Base-by-base conservation (phyloP, 2,888 invertebrate species). In the Scaptomyza reducta region DNA sequence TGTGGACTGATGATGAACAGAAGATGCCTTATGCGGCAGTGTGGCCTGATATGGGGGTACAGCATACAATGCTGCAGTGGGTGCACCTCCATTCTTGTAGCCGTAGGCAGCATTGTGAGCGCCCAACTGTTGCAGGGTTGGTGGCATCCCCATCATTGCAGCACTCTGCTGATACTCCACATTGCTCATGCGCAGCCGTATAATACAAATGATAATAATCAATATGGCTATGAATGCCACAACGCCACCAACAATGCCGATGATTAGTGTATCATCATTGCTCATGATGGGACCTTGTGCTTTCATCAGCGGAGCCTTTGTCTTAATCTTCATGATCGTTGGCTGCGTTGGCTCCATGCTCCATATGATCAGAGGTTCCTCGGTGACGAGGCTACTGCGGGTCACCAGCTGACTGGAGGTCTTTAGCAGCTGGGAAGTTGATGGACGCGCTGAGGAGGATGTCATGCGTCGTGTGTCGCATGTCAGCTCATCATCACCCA, bases 211-310 rank as follows among this genome's bases (percentile, higher is more conserved):
- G n/a, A 95, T 95, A 29, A 97, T 95, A 35, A 97, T 96, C 56
- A 97, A 93, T 71, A 97, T 96, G 11, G 96, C 96, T 74, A 98
- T 97, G 89, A 98, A 97, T 1, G 96, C 97, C 0, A 98, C 97
- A 1, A 97, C 97, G 1, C 97, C 97, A 0, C 97, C 97, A 0
- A 97, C 97, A 75, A 98, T 97, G n/a, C 97, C 97, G 65, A 98
- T 97, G 54, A 98, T 97, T n/a, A 98, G 93, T 5, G 97, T 97
- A 80, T 97, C 97, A 83, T 98, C 97, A 84, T 97, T 97, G 58
- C 94, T 95, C 11, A 96, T 93, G 0, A 95, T 93, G 13, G 93
- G 93, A 45, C 93, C 93, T 90, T 94, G 93, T 42, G 93, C 93
- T 91, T 94, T 95, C 55, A 94, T 93, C 47, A 93, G 94, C 22